These are phyloP conservation scores for Tauraco erythrolophus DNA, from an alignment of 2,113 vertebrate genomes.

Conservation along the genomic window DNA sequence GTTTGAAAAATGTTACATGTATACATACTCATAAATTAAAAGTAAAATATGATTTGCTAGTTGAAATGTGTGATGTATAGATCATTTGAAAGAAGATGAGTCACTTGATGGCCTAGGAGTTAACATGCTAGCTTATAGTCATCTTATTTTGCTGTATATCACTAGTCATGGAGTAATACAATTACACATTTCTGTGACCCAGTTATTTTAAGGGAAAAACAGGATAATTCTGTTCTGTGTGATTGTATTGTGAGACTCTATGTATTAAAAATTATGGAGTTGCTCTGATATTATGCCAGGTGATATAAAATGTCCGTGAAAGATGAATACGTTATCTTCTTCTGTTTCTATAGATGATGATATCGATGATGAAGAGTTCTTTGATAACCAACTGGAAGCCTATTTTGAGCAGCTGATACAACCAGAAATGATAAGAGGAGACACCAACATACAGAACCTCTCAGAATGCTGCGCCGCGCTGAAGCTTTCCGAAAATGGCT, in stretches of 20 bases:
- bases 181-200: background rate
- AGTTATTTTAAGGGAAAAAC: background rate
- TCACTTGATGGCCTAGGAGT: background rate
- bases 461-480: conserved; percentile 63
- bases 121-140: background rate
- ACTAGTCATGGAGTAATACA: background rate
- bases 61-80: background rate
- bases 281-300: background rate
- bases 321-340: background rate
- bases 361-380: conserved; percentile 86
- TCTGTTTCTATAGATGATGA: conserved; percentile 82
- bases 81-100: background rate
- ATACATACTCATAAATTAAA: too few relatives aligned
- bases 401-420: conserved; percentile 91
- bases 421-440: conserved; percentile 83
- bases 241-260: background rate
- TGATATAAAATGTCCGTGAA: background rate
- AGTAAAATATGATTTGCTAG: background rate
- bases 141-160: background rate
- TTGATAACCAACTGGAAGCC: conserved; percentile 87
- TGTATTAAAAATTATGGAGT: background rate
- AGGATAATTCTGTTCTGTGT: background rate
- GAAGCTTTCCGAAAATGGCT: conserved; percentile 46
- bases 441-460: conserved; percentile 80
- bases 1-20: background rate